Evolutionary conservation across 1,140 invertebrate species (phyloP).

Genomic region (Cardiocondyla obscurior): DNA sequence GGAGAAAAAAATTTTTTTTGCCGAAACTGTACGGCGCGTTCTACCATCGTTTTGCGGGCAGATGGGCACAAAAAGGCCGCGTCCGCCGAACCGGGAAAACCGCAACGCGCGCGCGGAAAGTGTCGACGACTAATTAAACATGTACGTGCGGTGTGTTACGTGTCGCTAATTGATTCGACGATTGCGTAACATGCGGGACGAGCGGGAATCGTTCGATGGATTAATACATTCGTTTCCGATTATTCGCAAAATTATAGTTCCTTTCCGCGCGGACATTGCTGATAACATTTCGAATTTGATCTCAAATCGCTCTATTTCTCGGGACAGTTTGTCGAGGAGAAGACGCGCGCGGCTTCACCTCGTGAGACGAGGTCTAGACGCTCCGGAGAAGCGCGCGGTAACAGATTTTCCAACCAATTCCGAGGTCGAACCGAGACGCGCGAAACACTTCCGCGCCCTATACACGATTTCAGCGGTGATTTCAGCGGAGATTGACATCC

Average conservation of each 20-base stretch:
- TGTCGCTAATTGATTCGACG: conserved; percentile 21
- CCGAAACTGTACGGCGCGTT: no score
- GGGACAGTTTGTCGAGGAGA: not conserved
- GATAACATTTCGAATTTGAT: not conserved
- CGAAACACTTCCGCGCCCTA: conserved; percentile 65
- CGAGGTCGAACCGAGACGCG: conserved; percentile 41
- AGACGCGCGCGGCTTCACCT: not conserved
- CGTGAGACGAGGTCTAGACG: not conserved
- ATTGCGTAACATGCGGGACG: not conserved
- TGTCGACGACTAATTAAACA: conserved; percentile 47
- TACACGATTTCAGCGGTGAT: conserved; percentile 40
- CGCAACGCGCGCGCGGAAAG: conserved; percentile 33
- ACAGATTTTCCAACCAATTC: conserved; percentile 48
- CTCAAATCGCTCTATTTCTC: not conserved
- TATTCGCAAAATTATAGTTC: not conserved
- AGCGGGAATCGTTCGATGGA: not conserved
- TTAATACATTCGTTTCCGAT: not conserved
- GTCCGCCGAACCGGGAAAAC: conserved; percentile 26
- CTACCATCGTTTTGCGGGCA: no score
- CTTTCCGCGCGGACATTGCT: not conserved
- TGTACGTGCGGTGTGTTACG: conserved; percentile 35
- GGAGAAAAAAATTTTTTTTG: no score
- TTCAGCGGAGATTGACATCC: conserved; percentile 67
- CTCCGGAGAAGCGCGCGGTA: not conserved
- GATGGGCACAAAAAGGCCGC: not conserved